Conservation (phyloP, 2,113 vertebrate species). For the Brachyistius frenatus region DNA sequence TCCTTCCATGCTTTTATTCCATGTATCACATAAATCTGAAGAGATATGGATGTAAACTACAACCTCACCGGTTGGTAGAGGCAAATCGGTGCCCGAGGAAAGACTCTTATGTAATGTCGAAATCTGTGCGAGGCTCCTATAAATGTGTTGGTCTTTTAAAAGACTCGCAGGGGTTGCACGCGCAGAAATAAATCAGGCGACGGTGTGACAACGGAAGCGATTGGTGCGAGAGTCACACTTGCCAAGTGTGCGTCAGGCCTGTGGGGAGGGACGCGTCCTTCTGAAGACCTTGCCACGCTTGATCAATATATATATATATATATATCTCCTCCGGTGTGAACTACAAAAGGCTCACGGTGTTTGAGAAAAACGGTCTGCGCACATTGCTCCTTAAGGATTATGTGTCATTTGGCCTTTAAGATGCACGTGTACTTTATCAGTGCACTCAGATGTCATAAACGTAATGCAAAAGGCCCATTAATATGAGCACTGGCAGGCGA, state of each 20-base stretch:
- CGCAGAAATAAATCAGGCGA: conserved; percentile 56
- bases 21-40: too few species aligned
- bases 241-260: conserved; percentile 17
- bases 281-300: conserved; percentile 57
- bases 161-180: background rate
- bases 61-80: too few species aligned
- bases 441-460: conserved; percentile 67
- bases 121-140: background rate
- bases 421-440: conserved; percentile 60
- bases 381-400: conserved; percentile 53
- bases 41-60: too few species aligned
- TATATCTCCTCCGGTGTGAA: conserved; percentile 42
- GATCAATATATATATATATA: conserved; percentile 47
- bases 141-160: conserved; percentile 13
- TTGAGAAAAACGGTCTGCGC: conserved; percentile 32
- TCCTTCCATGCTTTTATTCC: too few species aligned
- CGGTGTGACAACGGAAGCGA: conserved; percentile 47
- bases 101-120: too few species aligned
- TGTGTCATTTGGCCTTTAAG: conserved; percentile 65
- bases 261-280: conserved; percentile 51
- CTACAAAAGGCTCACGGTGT: conserved; percentile 10
- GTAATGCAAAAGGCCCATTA: conserved; percentile 66
- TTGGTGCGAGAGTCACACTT: conserved; percentile 42
- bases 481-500: conserved; percentile 46
- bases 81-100: too few species aligned